These are phyloP conservation scores for Ophioninae sp. DNA, from an alignment of 2,888 invertebrate genomes.

Conservation along the genomic window DNA sequence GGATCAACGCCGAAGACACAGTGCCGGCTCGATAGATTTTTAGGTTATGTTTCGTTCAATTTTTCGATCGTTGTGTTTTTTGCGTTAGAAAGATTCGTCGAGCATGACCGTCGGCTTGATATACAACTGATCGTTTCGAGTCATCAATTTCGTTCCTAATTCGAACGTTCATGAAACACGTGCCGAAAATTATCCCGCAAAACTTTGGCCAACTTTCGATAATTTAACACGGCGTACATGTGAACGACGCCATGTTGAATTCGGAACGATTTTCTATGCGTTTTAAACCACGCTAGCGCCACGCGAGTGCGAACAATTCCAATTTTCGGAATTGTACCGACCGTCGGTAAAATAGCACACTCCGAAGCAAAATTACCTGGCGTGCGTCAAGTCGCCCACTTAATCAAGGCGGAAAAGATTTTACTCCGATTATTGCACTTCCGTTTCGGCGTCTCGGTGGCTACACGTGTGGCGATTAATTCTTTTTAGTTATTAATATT, in stretches of 20 bases:
- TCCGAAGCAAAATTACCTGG: no score
- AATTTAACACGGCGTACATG: not conserved
- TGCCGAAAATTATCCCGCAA: not conserved
- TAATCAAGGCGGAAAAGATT: no score
- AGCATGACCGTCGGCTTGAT: not conserved
- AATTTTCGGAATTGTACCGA: no score
- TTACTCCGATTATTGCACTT: no score
- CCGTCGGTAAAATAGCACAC: no score
- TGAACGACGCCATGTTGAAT: not conserved
- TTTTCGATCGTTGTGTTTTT: conserved; percentile 1
- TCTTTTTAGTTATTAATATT: no score
- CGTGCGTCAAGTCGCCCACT: no score
- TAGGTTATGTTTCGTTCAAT: conserved; percentile 50
- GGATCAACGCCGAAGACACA: not conserved
- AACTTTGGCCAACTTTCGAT: not conserved
- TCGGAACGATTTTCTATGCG: not conserved
- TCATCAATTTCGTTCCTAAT: not conserved
- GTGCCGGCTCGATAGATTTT: not conserved
- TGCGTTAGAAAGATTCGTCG: not conserved
- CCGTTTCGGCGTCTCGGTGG: no score
- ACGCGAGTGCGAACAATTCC: no score
- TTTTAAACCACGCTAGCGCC: not conserved
- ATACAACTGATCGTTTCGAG: not conserved
- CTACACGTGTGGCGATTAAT: no score
- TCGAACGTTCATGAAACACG: not conserved